Evolutionary conservation across 1,140 invertebrate species (phyloP), one percentile per base, ranked within the genome.

Genomic region (Trichonephila inaurata): DNA sequence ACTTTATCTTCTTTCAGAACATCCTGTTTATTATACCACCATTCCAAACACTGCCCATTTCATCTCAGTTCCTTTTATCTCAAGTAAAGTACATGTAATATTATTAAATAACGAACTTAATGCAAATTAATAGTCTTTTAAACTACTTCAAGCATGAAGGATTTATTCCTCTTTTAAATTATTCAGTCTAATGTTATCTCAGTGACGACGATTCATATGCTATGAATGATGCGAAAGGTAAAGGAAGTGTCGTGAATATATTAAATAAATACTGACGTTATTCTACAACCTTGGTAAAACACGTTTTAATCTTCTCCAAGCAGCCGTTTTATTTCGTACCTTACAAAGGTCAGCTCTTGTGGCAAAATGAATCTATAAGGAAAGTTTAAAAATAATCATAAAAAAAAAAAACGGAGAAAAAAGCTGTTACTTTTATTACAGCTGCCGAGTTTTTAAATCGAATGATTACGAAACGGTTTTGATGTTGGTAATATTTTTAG

Each of bases 231-330:
- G 58, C 24, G 21, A 58, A n/a, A 85, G 28, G n/a, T 60, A 18
- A 85, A 85, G 58, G 58, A 85, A 83, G 81, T 51, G 81, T 83
- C 51, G 40, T 83, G 81, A 83, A 85, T 85, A 85, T 21, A 85
- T 85, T 85, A 85, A 85, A 51, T 40, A 85, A 81, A 16, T 16
- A 58, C 24, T 58, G 83, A 60, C 83, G 51, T 60, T 61, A 85
- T 44, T 28, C 24, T 19, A 33, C 18, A 33, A 85, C 58, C 83
- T 51, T 85, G 58, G 83, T 44, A 21, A 85, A 85, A 85, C 83
- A 85, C 58, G 83, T 85, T 85, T 85, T 58, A 77, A 77, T 77
- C 72, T 77, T 77, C 33, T 77, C 72, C 33, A 69, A 40, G 72
- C 72, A 77, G 72, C 72, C 72, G 72, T 77, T 77, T 77, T 77